phyloP scores from a whole-genome alignment of 1,140 invertebrate genomes.

The Diorhabda elongata region DNA sequence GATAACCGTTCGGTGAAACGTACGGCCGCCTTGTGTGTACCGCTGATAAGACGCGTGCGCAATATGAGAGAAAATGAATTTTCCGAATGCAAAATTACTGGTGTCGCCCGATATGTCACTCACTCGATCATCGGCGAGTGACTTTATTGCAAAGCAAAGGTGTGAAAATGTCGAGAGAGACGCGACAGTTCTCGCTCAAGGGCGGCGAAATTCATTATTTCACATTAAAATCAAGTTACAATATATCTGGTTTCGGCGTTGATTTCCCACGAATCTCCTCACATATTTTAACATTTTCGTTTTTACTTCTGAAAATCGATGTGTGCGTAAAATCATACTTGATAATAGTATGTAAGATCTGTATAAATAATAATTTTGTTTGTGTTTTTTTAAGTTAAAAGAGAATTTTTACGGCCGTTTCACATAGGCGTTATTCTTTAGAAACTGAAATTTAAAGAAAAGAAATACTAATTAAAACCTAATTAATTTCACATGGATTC shows the following conservation, averaged over 20 bases:
- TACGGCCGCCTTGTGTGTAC: slow-evolving; percentile 29
- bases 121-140: slow-evolving; percentile 45
- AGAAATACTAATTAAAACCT: not conserved
- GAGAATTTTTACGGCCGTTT: too few relatives aligned
- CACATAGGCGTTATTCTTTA: too few relatives aligned
- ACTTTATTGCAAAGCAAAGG: slow-evolving; percentile 45
- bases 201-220: too few relatives aligned
- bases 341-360: too few relatives aligned
- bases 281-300: too few relatives aligned
- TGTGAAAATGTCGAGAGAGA: slow-evolving; percentile 33
- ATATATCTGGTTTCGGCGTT: too few relatives aligned
- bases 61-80: slow-evolving; percentile 5
- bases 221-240: too few relatives aligned
- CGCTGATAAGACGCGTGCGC: slow-evolving; percentile 25
- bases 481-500: not conserved
- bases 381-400: too few relatives aligned
- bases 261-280: too few relatives aligned
- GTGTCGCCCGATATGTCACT: slow-evolving; percentile 42
- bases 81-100: slow-evolving; percentile 31
- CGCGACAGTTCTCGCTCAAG: not conserved
- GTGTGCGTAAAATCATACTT: too few relatives aligned
- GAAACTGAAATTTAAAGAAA: not conserved
- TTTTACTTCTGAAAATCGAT: too few relatives aligned
- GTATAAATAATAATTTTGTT: too few relatives aligned
- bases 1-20: slow-evolving; percentile 25